Conservation (phyloP, 1,140 invertebrate species). For the Aphaenogaster rudis region DNA sequence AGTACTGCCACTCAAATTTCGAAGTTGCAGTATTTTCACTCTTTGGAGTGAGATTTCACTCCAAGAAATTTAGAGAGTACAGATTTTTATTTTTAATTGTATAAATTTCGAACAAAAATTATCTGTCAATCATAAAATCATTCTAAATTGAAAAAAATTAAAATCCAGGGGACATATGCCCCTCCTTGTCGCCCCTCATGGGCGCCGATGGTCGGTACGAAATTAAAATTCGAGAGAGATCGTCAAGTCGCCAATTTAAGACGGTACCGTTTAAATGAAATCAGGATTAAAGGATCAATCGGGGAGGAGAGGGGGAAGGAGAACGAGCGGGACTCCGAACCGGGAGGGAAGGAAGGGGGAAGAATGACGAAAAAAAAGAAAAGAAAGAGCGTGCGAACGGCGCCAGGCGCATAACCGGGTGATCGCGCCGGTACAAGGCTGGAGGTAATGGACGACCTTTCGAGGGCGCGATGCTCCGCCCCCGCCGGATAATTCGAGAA, state of each 20-base stretch:
- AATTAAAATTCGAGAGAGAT: background rate
- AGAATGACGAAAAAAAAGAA: conserved; percentile 20
- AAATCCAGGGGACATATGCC: no score
- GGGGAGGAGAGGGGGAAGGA: background rate
- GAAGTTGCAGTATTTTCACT: no score
- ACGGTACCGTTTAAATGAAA: background rate
- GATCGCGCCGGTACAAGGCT: conserved; percentile 64
- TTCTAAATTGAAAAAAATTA: no score
- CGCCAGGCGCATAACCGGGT: conserved; percentile 52
- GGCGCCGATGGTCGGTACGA: background rate
- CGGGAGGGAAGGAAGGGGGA: conserved; percentile 21
- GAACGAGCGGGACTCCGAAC: background rate
- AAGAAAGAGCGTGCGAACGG: conserved; percentile 30
- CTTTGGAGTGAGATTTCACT: no score
- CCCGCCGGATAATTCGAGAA: conserved; percentile 81
- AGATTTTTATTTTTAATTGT: no score
- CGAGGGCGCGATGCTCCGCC: conserved; percentile 85
- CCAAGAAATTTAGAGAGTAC: no score
- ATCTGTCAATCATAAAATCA: no score
- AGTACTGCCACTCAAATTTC: no score
- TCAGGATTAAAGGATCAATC: background rate
- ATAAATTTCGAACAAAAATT: no score
- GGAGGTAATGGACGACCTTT: conserved; percentile 82
- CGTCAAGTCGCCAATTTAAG: background rate
- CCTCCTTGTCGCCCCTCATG: no score